These are phyloP conservation scores for Acrocera orbiculus DNA, from an alignment of 2,888 invertebrate species.

Conservation along the genomic window DNA sequence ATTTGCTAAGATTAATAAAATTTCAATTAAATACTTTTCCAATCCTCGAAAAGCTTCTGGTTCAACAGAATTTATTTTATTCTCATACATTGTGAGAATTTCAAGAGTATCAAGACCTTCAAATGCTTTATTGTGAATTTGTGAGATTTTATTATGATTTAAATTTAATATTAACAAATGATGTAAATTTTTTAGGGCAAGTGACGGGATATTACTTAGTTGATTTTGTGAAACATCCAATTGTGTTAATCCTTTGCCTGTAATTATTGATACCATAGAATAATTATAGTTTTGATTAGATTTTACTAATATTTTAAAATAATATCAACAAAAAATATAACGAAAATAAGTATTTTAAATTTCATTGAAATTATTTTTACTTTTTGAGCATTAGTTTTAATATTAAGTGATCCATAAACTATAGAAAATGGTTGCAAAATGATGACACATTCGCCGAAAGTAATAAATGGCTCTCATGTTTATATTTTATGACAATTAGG, in stretches of 20 bases:
- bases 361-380: neutral
- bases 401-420: too few species aligned
- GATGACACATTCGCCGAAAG: too few species aligned
- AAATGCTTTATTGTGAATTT: conserved; percentile 64
- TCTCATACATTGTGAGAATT: conserved; percentile 74
- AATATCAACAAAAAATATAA: neutral
- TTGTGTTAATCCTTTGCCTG: conserved; percentile 73
- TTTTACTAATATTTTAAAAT: neutral
- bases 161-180: conserved; percentile 72
- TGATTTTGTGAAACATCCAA: conserved; percentile 78
- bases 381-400: too few species aligned
- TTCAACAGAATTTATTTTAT: conserved; percentile 61
- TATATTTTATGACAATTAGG: too few species aligned
- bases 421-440: too few species aligned
- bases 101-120: conserved; percentile 73
- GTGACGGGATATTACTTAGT: conserved; percentile 59
- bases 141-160: conserved; percentile 71
- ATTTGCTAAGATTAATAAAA: conserved; percentile 1
- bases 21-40: conserved; percentile 49
- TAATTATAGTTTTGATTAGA: neutral
- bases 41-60: conserved; percentile 70
- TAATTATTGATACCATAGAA: conserved; percentile 12
- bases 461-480: too few species aligned
- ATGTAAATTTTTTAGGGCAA: conserved; percentile 61
- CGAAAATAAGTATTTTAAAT: too few species aligned